A percentile compares a stretch with the other conserved stretches of the same genome.
Conservation (phyloP, 2,113 vertebrate species). For the Ailurus styani region DNA sequence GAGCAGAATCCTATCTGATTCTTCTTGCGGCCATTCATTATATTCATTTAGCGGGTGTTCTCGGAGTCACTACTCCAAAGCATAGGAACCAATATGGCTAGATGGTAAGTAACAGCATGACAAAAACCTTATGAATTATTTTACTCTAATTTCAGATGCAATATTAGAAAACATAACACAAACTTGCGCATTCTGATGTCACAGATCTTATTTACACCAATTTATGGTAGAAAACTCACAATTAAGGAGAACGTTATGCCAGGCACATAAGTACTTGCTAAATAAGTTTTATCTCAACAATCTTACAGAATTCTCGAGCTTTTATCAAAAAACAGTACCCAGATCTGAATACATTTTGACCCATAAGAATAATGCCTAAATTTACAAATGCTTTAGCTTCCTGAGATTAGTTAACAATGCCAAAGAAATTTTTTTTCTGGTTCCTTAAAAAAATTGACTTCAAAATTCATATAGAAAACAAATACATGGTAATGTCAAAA, state of each 20-base stretch:
- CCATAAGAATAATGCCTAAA: not conserved
- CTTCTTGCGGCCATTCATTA: not conserved
- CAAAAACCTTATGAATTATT: not conserved
- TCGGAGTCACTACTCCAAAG: not conserved
- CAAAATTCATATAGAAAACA: not conserved
- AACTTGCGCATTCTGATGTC: not conserved
- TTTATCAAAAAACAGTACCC: not conserved
- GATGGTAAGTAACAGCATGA: not conserved
- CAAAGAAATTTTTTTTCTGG: not conserved
- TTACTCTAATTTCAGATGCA: not conserved
- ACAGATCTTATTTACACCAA: not conserved
- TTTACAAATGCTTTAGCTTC: not conserved
- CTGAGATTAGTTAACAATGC: not conserved
- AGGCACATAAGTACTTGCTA: conserved; percentile 9
- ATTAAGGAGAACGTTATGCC: not conserved
- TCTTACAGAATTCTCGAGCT: not conserved
- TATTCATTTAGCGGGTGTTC: not conserved
- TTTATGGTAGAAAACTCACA: not conserved
- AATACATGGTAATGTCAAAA: not conserved
- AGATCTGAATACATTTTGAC: conserved; percentile 2
- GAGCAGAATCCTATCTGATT: not conserved
- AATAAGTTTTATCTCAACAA: not conserved
- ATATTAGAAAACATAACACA: not conserved
- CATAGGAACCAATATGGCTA: not conserved
- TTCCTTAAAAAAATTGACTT: not conserved